Evolutionary conservation across 2,888 invertebrate genomes (phyloP), one percentile per base, ranked within the genome.

Genomic region (Yponomeuta evonymella): DNA sequence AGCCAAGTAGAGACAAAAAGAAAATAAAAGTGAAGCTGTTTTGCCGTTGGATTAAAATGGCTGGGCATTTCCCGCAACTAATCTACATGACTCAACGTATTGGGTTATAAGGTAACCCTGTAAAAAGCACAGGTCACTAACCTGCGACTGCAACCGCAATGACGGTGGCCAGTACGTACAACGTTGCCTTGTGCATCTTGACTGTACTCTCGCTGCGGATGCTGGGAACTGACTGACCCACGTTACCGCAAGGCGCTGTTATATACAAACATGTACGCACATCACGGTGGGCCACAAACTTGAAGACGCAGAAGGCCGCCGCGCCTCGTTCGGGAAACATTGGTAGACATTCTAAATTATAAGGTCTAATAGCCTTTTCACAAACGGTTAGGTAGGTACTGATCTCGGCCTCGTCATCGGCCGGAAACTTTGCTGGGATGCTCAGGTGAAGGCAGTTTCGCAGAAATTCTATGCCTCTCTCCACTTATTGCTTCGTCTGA

Each of bases 51-150:
- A 65, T 23, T 15, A 65, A 23, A 33, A 30, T 33, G 6, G 30
- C 65, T 64, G 30, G 33, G 65, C 12, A 33, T 65, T 65, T 12
- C 65, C 65, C 30, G 33, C 29, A 29, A 65, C 65, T 12, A 65
- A 65, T 65, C 30, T 5, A 2, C 5, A 65, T 65, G 65, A 65
- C 30, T 65, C 65, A 29, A 65, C 29, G 29, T 12, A 43, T 43
- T 8, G 43, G 43, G 43, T 30, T 1, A 29, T 30, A 12, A 65
- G n/a, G 36, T 8, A n/a, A 9, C 29, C 11, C 23, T 23, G 65
- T 43, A 88, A 89, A 89, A 89, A 89, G 80, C 73, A 76, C 73
- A 79, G 89, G 88, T 85, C 90, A 92, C 92, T 91, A 89, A 92
- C 92, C 92, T 91, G 90, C 90, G 72, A 86, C 79, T 72, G 85